These are phyloP conservation scores for Scleropages formosus DNA, from an alignment of 2,797 vertebrate species.

Conservation along the genomic window DNA sequence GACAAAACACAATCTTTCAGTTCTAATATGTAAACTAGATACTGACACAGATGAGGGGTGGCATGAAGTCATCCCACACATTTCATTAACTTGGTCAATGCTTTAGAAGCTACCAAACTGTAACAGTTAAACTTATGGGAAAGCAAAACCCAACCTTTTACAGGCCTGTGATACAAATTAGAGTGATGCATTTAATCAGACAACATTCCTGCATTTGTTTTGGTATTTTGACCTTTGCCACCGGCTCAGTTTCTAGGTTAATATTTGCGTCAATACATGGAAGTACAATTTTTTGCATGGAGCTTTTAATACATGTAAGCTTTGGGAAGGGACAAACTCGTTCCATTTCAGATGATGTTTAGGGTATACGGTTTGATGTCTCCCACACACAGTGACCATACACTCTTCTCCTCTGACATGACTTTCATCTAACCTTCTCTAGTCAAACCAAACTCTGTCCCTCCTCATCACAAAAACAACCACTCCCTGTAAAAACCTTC, in stretches of 20 bases:
- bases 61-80: neutral
- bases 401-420: neutral
- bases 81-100: constrained; percentile 3
- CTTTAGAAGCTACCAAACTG: neutral
- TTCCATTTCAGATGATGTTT: too few relatives aligned
- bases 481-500: constrained; percentile 1
- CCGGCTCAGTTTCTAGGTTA: neutral
- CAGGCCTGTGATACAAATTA: neutral
- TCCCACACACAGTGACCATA: neutral
- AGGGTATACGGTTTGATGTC: neutral
- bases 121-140: neutral
- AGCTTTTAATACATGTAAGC: too few relatives aligned
- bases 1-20: constrained; percentile 14
- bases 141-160: neutral
- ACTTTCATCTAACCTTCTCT: neutral
- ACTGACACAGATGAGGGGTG: constrained; percentile 1
- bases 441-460: neutral
- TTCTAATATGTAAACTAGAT: constrained; percentile 25
- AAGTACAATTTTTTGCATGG: too few relatives aligned
- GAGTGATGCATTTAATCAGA: neutral
- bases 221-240: neutral
- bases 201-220: neutral
- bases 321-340: too few relatives aligned
- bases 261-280: neutral
- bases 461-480: neutral